phyloP scores from a whole-genome alignment of 2,888 invertebrate genomes.

The Aquatica leii region DNA sequence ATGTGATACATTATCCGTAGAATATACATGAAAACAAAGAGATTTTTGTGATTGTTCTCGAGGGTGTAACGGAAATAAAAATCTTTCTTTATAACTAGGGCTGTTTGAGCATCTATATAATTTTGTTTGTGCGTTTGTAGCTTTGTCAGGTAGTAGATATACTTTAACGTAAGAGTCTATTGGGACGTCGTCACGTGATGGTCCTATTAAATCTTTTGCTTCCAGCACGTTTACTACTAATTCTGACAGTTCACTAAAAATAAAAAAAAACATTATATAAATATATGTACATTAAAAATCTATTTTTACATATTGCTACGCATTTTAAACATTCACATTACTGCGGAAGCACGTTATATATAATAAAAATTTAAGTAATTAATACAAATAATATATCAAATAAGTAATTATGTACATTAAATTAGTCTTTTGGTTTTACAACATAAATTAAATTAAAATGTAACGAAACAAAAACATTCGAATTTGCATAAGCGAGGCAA shows the following conservation, averaged over 20 bases:
- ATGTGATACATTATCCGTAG: conserved; percentile 69
- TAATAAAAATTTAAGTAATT: too few species aligned
- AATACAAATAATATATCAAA: too few species aligned
- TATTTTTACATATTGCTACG: neutral
- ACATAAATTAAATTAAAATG: too few species aligned
- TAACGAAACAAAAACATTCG: too few species aligned
- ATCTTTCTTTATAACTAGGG: conserved; percentile 81
- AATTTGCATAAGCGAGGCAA: too few species aligned
- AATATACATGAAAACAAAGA: conserved; percentile 74
- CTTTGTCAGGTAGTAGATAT: conserved; percentile 75
- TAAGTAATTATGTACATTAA: too few species aligned
- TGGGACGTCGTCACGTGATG: conserved; percentile 66
- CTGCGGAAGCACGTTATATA: too few species aligned
- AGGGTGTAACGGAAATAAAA: conserved; percentile 71
- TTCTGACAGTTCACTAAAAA: conserved; percentile 61
- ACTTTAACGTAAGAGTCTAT: conserved; percentile 81
- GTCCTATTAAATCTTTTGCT: conserved; percentile 74
- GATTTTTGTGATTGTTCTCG: conserved; percentile 67
- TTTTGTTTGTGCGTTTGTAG: conserved; percentile 73
- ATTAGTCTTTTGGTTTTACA: too few species aligned
- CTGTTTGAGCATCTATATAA: conserved; percentile 73
- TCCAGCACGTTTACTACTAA: conserved; percentile 78
- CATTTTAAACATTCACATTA: too few species aligned
- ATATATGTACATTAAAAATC: neutral
- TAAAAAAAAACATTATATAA: conserved; percentile 14